Conservation (phyloP, 1,140 invertebrate genomes). For the Cydia pomonella region DNA sequence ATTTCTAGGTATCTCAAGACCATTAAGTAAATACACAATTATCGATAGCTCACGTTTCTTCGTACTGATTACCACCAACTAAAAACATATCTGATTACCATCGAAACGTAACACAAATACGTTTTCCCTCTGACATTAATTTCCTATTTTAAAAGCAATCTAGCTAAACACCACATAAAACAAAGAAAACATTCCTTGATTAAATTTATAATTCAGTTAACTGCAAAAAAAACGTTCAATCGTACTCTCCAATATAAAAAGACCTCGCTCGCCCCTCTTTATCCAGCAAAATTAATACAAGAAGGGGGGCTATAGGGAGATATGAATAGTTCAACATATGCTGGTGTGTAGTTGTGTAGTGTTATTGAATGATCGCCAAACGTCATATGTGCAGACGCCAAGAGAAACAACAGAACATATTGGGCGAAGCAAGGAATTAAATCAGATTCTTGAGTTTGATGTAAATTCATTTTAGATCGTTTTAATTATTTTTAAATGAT, state of each 20-base stretch:
- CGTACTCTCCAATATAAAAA: not conserved
- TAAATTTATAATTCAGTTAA: constrained; percentile 25
- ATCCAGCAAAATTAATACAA: not conserved
- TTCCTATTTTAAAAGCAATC: constrained; percentile 35
- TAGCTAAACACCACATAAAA: constrained; percentile 31
- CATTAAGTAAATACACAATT: not conserved
- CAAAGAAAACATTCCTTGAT: constrained; percentile 34
- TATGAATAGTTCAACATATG: not conserved
- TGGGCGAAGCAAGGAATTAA: constrained; percentile 6
- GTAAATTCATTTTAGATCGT: not conserved
- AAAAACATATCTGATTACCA: not conserved
- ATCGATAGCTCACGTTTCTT: not conserved
- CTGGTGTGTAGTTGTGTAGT: not conserved
- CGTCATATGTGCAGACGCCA: constrained; percentile 37
- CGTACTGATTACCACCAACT: not conserved
- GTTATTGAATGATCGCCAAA: constrained; percentile 50
- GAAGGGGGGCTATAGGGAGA: not conserved
- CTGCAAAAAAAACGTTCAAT: constrained; percentile 24
- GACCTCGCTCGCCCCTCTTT: not conserved
- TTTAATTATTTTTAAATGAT: not conserved
- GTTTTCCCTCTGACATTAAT: not conserved
- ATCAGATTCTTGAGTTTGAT: constrained; percentile 4
- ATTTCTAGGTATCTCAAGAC: not conserved
- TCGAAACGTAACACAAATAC: not conserved
- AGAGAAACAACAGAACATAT: constrained; percentile 47